Percentiles rank a stretch among this genome's conserved stretches.
Evolutionary conservation across 2,797 vertebrate species (phyloP).

Genomic region (Pangasius macronema): DNA sequence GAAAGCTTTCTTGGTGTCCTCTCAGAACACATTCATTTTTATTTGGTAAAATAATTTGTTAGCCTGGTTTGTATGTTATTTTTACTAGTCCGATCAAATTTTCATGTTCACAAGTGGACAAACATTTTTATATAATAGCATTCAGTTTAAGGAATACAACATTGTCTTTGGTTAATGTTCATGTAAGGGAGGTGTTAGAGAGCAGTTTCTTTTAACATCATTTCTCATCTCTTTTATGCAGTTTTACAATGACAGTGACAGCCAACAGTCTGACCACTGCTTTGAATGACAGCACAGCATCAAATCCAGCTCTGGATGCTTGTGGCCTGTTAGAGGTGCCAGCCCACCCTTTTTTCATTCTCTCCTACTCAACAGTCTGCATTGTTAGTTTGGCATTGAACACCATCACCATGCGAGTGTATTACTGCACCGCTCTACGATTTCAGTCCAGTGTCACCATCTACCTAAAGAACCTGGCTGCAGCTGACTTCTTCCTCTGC

Average conservation of each 20-base stretch:
- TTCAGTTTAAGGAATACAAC: not conserved
- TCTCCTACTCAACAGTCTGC: slow-evolving; percentile 65
- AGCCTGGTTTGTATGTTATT: not conserved
- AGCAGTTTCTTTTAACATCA: not conserved
- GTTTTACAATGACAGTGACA: not conserved
- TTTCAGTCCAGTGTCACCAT: slow-evolving; percentile 64
- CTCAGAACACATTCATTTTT: not conserved
- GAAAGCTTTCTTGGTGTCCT: not conserved
- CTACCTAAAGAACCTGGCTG: slow-evolving; percentile 74
- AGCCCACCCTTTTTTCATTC: slow-evolving; percentile 52
- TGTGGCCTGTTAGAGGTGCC: slow-evolving; percentile 27
- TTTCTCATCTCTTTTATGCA: not conserved
- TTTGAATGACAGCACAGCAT: not conserved
- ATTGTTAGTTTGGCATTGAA: slow-evolving; percentile 69
- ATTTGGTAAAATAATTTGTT: not conserved
- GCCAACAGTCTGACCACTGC: not conserved
- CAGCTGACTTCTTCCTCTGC: slow-evolving; percentile 70
- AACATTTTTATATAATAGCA: not conserved
- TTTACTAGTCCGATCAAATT: not conserved
- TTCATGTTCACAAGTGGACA: not conserved
- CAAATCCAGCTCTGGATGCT: not conserved
- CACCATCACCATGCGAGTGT: slow-evolving; percentile 67
- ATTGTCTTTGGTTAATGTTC: not conserved
- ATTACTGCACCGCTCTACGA: slow-evolving; percentile 61
- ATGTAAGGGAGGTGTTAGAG: not conserved